Conservation (phyloP, 2,113 vertebrate species). For the Trematomus loennbergii region DNA sequence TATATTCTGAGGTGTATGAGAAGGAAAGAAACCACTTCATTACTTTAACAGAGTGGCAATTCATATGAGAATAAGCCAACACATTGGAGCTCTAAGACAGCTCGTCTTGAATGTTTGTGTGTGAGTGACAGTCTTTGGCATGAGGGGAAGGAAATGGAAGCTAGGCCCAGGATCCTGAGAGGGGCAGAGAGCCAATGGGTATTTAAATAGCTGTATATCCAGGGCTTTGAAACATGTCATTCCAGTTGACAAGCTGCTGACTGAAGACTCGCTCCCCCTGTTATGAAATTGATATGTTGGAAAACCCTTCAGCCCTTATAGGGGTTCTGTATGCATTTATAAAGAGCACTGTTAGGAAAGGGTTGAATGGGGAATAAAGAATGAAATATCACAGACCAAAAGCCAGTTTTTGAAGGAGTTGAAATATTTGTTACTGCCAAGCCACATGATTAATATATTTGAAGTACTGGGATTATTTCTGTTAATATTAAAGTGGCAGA, state of each 20-base stretch:
- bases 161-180: conserved; percentile 40
- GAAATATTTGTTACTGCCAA: conserved; percentile 43
- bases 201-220: conserved; percentile 63
- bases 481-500: conserved; percentile 27
- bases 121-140: conserved; percentile 60
- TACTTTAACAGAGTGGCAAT: conserved; percentile 19
- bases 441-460: conserved; percentile 34
- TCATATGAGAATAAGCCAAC: conserved; percentile 30
- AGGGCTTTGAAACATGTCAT: conserved; percentile 56
- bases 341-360: background rate
- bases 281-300: conserved; percentile 43
- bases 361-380: background rate
- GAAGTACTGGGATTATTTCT: conserved; percentile 49
- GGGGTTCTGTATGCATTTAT: conserved; percentile 23
- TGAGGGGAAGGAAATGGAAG: conserved; percentile 22
- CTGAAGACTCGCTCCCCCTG: conserved; percentile 26
- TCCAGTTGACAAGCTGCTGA: conserved; percentile 52
- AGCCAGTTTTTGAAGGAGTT: conserved; percentile 35
- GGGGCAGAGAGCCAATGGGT: conserved; percentile 50
- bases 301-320: conserved; percentile 17
- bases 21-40: background rate
- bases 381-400: conserved; percentile 1
- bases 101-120: conserved; percentile 25
- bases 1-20: conserved; percentile 5
- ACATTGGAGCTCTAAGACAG: conserved; percentile 17